These are phyloP conservation scores for Alsophila aescularia DNA, from an alignment of 2,888 invertebrate species.

Conservation along the genomic window DNA sequence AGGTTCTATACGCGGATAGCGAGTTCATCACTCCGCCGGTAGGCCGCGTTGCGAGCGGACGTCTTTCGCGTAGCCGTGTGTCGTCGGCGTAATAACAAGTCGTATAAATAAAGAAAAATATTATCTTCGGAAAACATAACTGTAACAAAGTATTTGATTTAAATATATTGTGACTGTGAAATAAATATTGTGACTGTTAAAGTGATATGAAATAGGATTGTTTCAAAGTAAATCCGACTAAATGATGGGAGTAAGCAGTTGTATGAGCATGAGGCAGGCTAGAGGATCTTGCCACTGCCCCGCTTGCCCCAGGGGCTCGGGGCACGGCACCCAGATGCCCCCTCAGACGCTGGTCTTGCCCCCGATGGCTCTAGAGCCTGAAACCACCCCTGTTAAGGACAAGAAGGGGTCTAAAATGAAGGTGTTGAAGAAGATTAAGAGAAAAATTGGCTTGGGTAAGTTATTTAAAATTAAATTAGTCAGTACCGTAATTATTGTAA, in stretches of 20 bases:
- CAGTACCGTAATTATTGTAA: no score
- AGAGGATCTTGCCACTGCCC: slow-evolving; percentile 84
- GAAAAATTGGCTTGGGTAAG: slow-evolving; percentile 94
- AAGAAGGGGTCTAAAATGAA: slow-evolving; percentile 90
- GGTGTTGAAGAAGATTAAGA: slow-evolving; percentile 94
- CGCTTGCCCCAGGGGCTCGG: slow-evolving; percentile 78
- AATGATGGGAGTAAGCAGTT: slow-evolving; percentile 84
- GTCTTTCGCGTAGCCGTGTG: slow-evolving; percentile 48
- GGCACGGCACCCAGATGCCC: slow-evolving; percentile 66
- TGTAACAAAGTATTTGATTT: not conserved
- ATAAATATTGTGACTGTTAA: slow-evolving; percentile 29
- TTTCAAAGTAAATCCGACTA: slow-evolving; percentile 47
- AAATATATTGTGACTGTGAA: slow-evolving; percentile 3
- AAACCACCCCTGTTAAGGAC: slow-evolving; percentile 76
- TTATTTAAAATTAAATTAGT: no score
- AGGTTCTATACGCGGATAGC: slow-evolving; percentile 36
- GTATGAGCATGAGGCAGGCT: slow-evolving; percentile 82
- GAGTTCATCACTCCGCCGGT: slow-evolving; percentile 65
- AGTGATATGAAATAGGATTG: slow-evolving; percentile 40
- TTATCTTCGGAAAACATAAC: not conserved
- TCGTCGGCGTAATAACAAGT: slow-evolving; percentile 9
- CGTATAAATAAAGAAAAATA: slow-evolving; percentile 16
- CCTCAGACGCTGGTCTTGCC: slow-evolving; percentile 77
- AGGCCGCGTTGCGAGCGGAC: slow-evolving; percentile 67
- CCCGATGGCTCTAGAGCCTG: slow-evolving; percentile 76